Evolutionary conservation across 2,113 vertebrate genomes (phyloP), one percentile per base, ranked within the genome.

Genomic region (Accipiter cooperii): DNA sequence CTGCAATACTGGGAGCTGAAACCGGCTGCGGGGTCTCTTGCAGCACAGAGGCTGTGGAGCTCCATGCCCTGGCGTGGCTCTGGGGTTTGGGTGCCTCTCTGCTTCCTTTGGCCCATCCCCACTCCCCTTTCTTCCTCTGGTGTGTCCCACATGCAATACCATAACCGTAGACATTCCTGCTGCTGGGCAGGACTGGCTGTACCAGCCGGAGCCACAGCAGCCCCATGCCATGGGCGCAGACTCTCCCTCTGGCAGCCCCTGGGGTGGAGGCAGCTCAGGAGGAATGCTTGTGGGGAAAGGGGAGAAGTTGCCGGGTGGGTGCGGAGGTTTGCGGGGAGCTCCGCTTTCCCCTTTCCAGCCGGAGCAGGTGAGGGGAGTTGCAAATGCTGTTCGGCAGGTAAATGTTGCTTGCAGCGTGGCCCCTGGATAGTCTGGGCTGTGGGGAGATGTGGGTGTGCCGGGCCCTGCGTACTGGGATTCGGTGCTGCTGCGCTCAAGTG

Each of bases 321-420:
- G 42, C 3, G 0, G 73, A 31, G 73, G 24, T 29, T 79, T 17
- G 25, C 20, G 8, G 42, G 55, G 22, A 61, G 54, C 66, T 78
- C 49, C 0, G 3, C 24, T 63, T 68, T 40, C 33, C 49, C 28
- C 31, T 51, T 70, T 13, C 55, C 31, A 8, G n/a, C 0, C 0
- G 65, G 69, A 76, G 76, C 34, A 52, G 69, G 28, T 13, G 26
- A 69, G 60, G 40, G 25, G 47, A 46, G 44, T 4, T 63, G 65
- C 14, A 18, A 17, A 44, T 31, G 42, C 51, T 4, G 44, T 55
- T 12, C 4, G 6, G 49, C 40, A 36, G 58, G n/a, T 28, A 29
- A 54, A 54, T 54, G 52, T 77, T 2, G 42, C 74, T 60, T 5
- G 2, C 40, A 13, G 66, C 12, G 0, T 34, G 49, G 63, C 44